Percentiles rank a stretch among this genome's conserved stretches.
phyloP scores from a whole-genome alignment of 2,797 vertebrate genomes.

The Sebastes oblongus region DNA sequence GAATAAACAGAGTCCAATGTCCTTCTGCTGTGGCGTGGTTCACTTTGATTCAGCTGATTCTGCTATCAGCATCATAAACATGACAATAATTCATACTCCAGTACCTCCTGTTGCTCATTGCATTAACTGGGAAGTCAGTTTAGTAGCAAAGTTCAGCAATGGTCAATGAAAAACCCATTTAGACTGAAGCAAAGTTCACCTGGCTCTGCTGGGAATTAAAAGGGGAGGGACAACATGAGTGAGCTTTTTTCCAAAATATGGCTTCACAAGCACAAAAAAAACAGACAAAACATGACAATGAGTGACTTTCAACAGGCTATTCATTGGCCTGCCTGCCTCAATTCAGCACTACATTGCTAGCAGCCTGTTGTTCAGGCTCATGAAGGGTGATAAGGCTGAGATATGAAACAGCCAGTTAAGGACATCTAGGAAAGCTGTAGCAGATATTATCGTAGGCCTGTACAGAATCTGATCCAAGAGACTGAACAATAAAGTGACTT shows the following conservation, averaged over 20 bases:
- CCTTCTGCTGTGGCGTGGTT: conserved; percentile 27
- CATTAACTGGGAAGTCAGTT: conserved; percentile 43
- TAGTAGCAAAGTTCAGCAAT: conserved; percentile 78
- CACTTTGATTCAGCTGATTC: conserved; percentile 47
- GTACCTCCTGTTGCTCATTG: conserved; percentile 36
- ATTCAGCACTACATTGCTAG: conserved; percentile 8
- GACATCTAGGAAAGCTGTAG: conserved; percentile 57
- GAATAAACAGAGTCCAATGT: conserved; percentile 51
- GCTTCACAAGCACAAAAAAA: conserved; percentile 6
- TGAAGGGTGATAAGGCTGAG: conserved; percentile 50
- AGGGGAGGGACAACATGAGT: conserved; percentile 19
- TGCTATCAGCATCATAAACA: conserved; percentile 62
- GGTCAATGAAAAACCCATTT: conserved; percentile 80
- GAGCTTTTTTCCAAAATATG: conserved; percentile 42
- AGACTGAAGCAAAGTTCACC: conserved; percentile 80
- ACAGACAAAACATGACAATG: conserved; percentile 8
- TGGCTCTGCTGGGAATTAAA: conserved; percentile 37
- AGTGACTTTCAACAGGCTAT: conserved; percentile 20
- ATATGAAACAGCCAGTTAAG: conserved; percentile 58
- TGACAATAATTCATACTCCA: conserved; percentile 49
- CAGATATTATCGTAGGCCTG: conserved; percentile 55
- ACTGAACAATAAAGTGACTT: conserved; percentile 67
- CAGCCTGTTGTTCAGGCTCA: conserved; percentile 52
- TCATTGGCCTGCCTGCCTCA: conserved; percentile 1
- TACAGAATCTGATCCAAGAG: conserved; percentile 55